phyloP scores from a whole-genome alignment of 2,113 vertebrate species.

The Cyanistes caeruleus region DNA sequence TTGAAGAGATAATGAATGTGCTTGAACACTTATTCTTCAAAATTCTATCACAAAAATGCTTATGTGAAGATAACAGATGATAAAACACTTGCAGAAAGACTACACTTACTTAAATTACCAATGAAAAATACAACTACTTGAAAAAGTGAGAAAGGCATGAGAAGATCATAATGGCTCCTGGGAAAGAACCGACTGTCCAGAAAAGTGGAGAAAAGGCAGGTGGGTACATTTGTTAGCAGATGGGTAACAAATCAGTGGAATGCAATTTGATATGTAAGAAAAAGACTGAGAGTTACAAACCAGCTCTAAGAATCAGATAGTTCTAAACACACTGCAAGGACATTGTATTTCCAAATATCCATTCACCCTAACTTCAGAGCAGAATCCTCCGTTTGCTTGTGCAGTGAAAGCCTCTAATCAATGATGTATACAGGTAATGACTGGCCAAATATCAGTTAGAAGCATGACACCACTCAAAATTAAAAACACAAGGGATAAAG shows the following conservation, averaged over 20 bases:
- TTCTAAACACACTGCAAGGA: not conserved
- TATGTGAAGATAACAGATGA: not conserved
- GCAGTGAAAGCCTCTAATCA: not conserved
- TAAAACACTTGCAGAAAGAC: not conserved
- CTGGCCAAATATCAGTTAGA: not conserved
- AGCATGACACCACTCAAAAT: not conserved
- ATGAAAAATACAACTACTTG: not conserved
- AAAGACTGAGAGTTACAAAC: not conserved
- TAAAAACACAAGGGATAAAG: not conserved
- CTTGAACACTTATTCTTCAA: not conserved
- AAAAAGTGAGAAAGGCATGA: not conserved
- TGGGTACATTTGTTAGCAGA: fast-evolving
- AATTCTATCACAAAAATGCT: not conserved
- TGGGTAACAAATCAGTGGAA: not conserved
- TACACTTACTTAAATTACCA: not conserved
- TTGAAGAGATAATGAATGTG: not conserved
- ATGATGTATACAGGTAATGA: not conserved
- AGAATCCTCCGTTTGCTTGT: not conserved
- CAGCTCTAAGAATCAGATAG: not conserved
- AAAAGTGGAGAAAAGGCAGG: not conserved
- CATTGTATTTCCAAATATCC: not conserved
- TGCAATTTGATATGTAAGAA: not conserved
- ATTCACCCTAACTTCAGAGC: not conserved
- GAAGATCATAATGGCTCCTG: not conserved
- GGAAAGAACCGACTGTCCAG: not conserved